phyloP scores from a whole-genome alignment of 2,797 vertebrate genomes.

The Synanceia verrucosa region DNA sequence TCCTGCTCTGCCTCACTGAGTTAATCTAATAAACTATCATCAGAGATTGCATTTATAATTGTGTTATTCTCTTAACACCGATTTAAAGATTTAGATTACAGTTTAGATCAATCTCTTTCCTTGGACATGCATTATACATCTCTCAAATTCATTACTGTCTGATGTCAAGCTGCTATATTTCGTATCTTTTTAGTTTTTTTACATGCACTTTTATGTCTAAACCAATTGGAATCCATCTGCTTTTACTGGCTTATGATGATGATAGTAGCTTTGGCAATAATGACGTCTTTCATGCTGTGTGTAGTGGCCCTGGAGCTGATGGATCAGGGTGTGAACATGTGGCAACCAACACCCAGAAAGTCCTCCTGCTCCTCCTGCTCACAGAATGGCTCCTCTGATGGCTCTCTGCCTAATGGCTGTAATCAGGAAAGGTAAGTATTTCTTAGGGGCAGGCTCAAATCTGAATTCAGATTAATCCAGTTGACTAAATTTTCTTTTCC shows the following conservation, averaged over 20 bases:
- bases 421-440: slow-evolving; percentile 90
- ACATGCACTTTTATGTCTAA: neutral
- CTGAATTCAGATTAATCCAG: neutral
- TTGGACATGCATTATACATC: neutral
- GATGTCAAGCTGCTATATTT: slow-evolving; percentile 7
- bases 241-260: slow-evolving; percentile 13
- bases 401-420: slow-evolving; percentile 89
- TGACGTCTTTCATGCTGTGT: slow-evolving; percentile 34
- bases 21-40: slow-evolving; percentile 36
- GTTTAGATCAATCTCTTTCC: slow-evolving; percentile 27
- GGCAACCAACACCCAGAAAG: slow-evolving; percentile 92
- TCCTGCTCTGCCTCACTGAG: slow-evolving; percentile 14
- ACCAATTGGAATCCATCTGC: neutral
- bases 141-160: slow-evolving; percentile 21
- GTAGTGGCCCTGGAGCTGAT: slow-evolving; percentile 92
- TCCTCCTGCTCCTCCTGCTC: slow-evolving; percentile 96
- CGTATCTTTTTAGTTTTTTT: slow-evolving; percentile 17
- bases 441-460: neutral
- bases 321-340: slow-evolving; percentile 87
- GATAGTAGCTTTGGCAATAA: slow-evolving; percentile 6
- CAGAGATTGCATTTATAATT: slow-evolving; percentile 20
- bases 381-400: slow-evolving; percentile 89
- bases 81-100: slow-evolving; percentile 15
- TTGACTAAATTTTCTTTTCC: slow-evolving; percentile 25
- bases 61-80: slow-evolving; percentile 20